phyloP scores from a whole-genome alignment of 2,797 vertebrate genomes.

The Gouania willdenowi region DNA sequence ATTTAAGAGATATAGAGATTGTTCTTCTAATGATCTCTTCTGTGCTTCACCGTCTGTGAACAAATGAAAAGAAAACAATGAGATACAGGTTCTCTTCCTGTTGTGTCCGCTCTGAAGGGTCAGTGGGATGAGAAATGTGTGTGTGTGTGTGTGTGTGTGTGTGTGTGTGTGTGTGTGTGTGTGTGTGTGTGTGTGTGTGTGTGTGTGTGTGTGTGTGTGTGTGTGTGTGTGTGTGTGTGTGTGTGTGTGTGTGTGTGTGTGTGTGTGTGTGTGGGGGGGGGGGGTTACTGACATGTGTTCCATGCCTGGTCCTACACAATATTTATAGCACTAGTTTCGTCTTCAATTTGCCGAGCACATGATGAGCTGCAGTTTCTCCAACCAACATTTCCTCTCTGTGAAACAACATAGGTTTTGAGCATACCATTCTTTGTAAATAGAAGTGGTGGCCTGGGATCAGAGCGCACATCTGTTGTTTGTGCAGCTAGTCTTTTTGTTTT shows the following conservation, averaged over 20 bases:
- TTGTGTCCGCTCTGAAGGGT: constrained; percentile 47
- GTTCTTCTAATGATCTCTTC: too few species aligned
- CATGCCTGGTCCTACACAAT: too few species aligned
- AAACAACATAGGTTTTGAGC: constrained; percentile 28
- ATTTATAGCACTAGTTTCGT: too few species aligned
- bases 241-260: too few species aligned
- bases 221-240: too few species aligned
- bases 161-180: too few species aligned
- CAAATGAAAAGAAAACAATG: background rate
- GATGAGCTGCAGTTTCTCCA: background rate
- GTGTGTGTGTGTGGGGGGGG: constrained; percentile 20
- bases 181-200: too few species aligned
- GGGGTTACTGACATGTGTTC: constrained; percentile 8
- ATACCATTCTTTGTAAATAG: constrained; percentile 36
- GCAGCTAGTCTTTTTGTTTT: constrained; percentile 16
- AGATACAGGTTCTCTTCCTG: constrained; percentile 10
- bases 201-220: too few species aligned
- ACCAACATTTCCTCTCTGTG: constrained; percentile 10
- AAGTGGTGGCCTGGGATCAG: constrained; percentile 37
- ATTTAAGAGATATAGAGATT: too few species aligned
- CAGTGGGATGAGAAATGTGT: constrained; percentile 29
- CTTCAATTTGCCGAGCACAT: too few species aligned
- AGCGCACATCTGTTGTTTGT: constrained; percentile 61
- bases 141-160: background rate
- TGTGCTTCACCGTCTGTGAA: too few species aligned